Base-by-base conservation (phyloP, 2,888 invertebrate species). In the Ophraella communa region DNA sequence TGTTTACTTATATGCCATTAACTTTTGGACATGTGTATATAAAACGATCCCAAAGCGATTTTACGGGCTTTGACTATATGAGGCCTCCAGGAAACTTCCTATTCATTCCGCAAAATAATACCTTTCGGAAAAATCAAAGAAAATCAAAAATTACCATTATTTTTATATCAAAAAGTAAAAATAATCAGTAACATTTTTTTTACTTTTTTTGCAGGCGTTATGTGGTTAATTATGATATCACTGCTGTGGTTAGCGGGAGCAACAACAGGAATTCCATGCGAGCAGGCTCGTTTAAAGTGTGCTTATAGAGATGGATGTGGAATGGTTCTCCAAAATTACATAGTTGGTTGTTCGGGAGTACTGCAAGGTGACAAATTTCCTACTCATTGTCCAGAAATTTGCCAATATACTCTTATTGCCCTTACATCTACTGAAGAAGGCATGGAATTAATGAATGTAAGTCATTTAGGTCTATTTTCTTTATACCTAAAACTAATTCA, bases 351-450 rank as follows among this genome's bases (percentile, higher is more conserved):
- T 78, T 88, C 88, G 7, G 86, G 87, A 4, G 88, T 90, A 30
- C 84, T 92, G 33, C 85, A 88, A 49, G 86, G 88, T 24, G 82
- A 73, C 61, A 76, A 61, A 69, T 77, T 63, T 72, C 78, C 79
- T 67, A 82, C 69, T 69, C 79, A 80, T 57, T 94, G 94, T 77
- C 89, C 91, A 0, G 88, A 89, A 74, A 84, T 86, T 55, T 94
- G 94, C 79, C 89, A 89, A 73, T 87, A 91, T 77, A 91, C 93
- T 0, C 85, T 94, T 39, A 91, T 93, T 45, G 91, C 93, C 0
- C 85, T 94, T 45, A 91, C 90, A 0, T 90, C 92, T 23, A 92
- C 92, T 0, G 90, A 89, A 56, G 91, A 93, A 78, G 93, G 93
- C 56, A 88, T 91, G 76, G 88, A 88, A 67, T 86, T 94, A 14